Percentiles rank a stretch among this genome's conserved stretches.
These are phyloP conservation scores for Vultur gryphus DNA, from an alignment of 2,797 vertebrate genomes.

Conservation along the genomic window DNA sequence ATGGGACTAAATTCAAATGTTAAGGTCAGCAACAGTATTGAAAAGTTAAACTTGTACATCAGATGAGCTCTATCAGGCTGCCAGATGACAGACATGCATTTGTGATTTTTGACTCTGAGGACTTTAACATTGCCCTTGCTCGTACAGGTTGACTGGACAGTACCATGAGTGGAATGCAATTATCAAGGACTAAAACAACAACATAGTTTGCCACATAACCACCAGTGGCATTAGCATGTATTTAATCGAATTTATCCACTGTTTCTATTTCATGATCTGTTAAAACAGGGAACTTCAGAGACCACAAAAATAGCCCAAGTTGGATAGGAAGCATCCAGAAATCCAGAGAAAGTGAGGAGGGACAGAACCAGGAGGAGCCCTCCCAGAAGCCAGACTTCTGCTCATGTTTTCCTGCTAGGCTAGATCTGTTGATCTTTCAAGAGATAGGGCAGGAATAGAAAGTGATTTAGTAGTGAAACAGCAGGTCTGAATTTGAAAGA, in stretches of 20 bases:
- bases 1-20: background rate
- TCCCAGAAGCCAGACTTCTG: background rate
- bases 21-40: background rate
- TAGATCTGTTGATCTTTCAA: background rate
- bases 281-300: background rate
- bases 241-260: background rate
- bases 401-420: background rate
- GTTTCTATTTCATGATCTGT: background rate
- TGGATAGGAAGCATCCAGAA: background rate
- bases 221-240: background rate
- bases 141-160: background rate
- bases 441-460: background rate
- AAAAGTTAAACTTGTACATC: background rate
- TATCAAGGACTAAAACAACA: background rate
- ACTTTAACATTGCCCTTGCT: background rate
- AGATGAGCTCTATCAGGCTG: background rate
- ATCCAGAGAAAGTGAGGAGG: background rate
- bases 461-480: background rate
- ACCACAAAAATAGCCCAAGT: background rate
- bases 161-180: fast-evolving
- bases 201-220: background rate
- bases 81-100: background rate
- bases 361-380: background rate
- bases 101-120: background rate
- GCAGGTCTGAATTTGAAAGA: background rate